A percentile compares a stretch with the other conserved stretches of the same genome.
Evolutionary conservation across 2,888 invertebrate genomes (phyloP).

Genomic region (Rotaria macrura): DNA sequence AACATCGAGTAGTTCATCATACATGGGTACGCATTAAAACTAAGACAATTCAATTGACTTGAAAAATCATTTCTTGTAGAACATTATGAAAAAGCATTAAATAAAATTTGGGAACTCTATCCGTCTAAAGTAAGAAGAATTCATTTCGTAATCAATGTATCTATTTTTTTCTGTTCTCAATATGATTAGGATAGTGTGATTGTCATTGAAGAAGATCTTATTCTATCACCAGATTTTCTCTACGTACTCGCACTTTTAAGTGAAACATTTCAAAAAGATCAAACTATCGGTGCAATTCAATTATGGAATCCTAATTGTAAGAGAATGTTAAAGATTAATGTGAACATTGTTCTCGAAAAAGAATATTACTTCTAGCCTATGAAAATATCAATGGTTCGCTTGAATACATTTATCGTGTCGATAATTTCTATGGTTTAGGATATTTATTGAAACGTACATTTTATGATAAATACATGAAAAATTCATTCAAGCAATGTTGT

Average conservation of each 20-base stretch:
- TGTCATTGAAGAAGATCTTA: conserved; percentile 52
- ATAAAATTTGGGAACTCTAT: conserved; percentile 39
- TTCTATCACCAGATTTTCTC: conserved; percentile 53
- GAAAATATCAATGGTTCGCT: conserved; percentile 40
- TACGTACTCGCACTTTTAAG: conserved; percentile 51
- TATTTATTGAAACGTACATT: conserved; percentile 43
- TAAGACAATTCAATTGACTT: not conserved
- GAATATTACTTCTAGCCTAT: conserved; percentile 40
- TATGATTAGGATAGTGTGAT: conserved; percentile 49
- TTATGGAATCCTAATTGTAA: conserved; percentile 52
- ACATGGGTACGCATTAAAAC: conserved; percentile 38
- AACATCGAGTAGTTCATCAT: conserved; percentile 42
- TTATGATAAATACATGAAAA: conserved; percentile 39
- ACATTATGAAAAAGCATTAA: conserved; percentile 44
- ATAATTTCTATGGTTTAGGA: conserved; percentile 48
- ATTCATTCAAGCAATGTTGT: conserved; percentile 41
- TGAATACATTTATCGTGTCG: conserved; percentile 41
- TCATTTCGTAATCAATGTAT: no score
- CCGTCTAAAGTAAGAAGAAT: conserved; percentile 41
- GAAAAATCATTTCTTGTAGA: conserved; percentile 38
- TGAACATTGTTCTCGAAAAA: no score
- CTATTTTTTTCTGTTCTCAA: not conserved
- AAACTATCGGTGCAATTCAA: conserved; percentile 47
- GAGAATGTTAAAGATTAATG: not conserved
- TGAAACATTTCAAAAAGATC: conserved; percentile 47